Conservation (phyloP, 2,888 invertebrate genomes). For the Steromphala cineraria region DNA sequence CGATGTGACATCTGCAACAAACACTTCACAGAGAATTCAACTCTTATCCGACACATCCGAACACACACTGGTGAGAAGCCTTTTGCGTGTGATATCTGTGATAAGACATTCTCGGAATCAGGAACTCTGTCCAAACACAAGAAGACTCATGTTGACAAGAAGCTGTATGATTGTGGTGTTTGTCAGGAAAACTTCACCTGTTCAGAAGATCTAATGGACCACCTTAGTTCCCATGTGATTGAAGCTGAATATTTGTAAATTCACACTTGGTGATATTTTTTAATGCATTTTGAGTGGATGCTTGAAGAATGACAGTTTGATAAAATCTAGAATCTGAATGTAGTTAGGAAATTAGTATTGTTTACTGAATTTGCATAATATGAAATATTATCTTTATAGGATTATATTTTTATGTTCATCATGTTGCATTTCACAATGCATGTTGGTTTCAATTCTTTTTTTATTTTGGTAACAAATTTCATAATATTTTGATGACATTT, state of each 20-base stretch:
- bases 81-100: slow-evolving; percentile 13
- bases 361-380: too few relatives aligned
- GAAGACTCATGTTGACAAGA: neutral
- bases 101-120: slow-evolving; percentile 5
- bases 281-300: too few relatives aligned
- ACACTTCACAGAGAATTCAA: neutral
- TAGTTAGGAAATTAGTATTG: too few relatives aligned
- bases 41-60: neutral
- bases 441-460: too few relatives aligned
- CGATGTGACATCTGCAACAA: slow-evolving; percentile 16
- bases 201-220: slow-evolving; percentile 1
- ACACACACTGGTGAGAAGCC: slow-evolving; percentile 25
- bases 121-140: neutral
- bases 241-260: neutral
- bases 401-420: too few relatives aligned
- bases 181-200: neutral
- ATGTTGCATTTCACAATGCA: too few relatives aligned
- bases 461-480: too few relatives aligned
- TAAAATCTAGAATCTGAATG: too few relatives aligned
- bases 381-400: too few relatives aligned
- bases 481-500: too few relatives aligned
- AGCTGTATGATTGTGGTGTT: neutral
- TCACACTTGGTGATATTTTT: neutral
- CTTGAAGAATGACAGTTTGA: too few relatives aligned
- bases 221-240: neutral